These are phyloP conservation scores for Globicephala melas DNA, from an alignment of 2,113 vertebrate genomes.

Conservation along the genomic window DNA sequence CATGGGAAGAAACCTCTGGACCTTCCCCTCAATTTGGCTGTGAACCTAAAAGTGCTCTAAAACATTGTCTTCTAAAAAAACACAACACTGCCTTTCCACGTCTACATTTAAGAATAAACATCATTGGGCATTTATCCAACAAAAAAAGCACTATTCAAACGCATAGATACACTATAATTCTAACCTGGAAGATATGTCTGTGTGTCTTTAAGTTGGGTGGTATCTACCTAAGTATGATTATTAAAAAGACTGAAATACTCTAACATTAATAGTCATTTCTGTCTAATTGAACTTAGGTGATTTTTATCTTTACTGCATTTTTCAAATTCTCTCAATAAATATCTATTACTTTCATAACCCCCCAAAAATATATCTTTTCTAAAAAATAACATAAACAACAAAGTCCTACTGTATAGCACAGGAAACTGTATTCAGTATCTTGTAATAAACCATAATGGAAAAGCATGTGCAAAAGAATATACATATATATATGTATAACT, in stretches of 20 bases:
- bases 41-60: not conserved
- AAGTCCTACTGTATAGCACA: not conserved
- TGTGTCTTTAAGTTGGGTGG: not conserved
- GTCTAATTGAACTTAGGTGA: not conserved
- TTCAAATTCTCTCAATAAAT: not conserved
- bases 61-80: not conserved
- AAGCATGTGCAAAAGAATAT: not conserved
- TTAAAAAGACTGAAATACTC: not conserved
- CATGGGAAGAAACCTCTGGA: not conserved
- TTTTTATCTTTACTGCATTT: not conserved
- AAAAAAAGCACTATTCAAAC: not conserved
- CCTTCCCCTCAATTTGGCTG: not conserved
- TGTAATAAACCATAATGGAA: not conserved
- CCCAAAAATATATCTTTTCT: not conserved
- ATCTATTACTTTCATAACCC: not conserved
- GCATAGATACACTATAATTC: not conserved
- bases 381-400: not conserved
- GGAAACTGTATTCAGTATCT: not conserved
- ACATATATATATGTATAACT: not conserved
- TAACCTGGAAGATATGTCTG: not conserved
- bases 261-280: not conserved
- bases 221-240: not conserved
- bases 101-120: not conserved
- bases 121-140: not conserved
- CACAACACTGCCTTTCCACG: not conserved